Base-by-base conservation (phyloP, 2,888 invertebrate species). In the Spodoptera littoralis region DNA sequence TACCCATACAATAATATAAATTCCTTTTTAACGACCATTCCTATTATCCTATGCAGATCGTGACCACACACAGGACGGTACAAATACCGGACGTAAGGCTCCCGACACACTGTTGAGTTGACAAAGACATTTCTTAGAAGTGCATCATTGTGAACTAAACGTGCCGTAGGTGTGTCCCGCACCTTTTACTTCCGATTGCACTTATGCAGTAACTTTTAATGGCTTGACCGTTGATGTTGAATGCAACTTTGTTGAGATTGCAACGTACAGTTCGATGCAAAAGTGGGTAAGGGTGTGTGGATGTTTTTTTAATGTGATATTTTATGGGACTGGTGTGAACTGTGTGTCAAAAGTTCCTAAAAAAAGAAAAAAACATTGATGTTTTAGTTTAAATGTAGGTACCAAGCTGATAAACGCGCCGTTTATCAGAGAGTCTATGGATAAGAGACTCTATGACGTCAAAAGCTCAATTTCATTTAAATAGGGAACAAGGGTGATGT, bases 91-190 rank as follows among this genome's bases (percentile, higher is more conserved):
- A 77, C 65, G 76, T 62, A 51, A 60, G 55, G 51, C 54, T 41
- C 62, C 58, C 65, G 67, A 54, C 59, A 69, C 59, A 69, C 51
- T 61, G 60, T 56, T 60, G 54, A 74, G 60, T 56, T 60, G 54
- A 74, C 79, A 72, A 78, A 73, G 65, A 36, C 55, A 52, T 43
- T 80, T 81, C 79, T 51, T 22, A 58, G 79, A 80, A 80, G 47
- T 11, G 50, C 45, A 48, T 56, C 53, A 72, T 76, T 65, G 70
- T 73, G 46, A 46, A 58, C n/a, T 60, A 36, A 74, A 73, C 81
- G 80, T 79, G 77, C 53, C 36, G 3, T 49, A 49, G 48, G 52
- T 56, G 47, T 54, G 59, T 49, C 72, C 42, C 50, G 64, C 56
- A 27, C 43, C 67, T 68, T 65, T 78, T 50, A 65, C 69, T 73